Conservation (phyloP, 2,797 vertebrate genomes). For the Cryptoprocta ferox region DNA sequence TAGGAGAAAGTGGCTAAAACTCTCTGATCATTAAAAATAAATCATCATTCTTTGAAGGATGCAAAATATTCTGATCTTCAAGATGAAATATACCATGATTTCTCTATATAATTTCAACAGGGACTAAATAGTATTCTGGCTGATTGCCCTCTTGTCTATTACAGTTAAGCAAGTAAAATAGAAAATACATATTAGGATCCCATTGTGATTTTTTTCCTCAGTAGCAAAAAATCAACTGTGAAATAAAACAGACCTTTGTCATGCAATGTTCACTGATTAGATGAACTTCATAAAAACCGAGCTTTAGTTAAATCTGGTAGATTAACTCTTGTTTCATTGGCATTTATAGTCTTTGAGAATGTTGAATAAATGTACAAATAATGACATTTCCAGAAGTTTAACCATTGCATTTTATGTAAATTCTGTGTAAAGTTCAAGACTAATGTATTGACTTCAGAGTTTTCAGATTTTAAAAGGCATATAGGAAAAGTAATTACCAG, state of each 20-base stretch:
- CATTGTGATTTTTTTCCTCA: background rate
- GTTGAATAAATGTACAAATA: conserved; percentile 47
- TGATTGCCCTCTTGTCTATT: conserved; percentile 26
- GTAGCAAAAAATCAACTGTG: conserved; percentile 33
- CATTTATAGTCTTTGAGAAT: background rate
- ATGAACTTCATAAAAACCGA: conserved; percentile 52
- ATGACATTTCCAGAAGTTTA: conserved; percentile 60
- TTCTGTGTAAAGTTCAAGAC: conserved; percentile 48
- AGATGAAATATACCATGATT: conserved; percentile 66
- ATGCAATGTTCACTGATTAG: conserved; percentile 61
- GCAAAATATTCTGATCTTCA: conserved; percentile 49
- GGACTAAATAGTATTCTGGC: background rate
- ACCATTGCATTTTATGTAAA: conserved; percentile 42
- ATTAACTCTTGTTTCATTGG: conserved; percentile 61
- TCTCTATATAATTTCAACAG: background rate
- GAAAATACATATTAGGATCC: conserved; percentile 37
- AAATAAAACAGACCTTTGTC: conserved; percentile 57
- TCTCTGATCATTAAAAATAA: conserved; percentile 68
- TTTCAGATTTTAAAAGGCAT: conserved; percentile 77
- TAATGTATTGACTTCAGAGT: conserved; percentile 28
- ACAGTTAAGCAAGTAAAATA: conserved; percentile 44
- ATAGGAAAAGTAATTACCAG: conserved; percentile 45
- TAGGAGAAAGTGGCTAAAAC: conserved; percentile 16
- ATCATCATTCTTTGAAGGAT: conserved; percentile 34
- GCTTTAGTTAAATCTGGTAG: conserved; percentile 53